Evolutionary conservation across 2,797 vertebrate genomes (phyloP).

Genomic region (Leptodactylus fallax): DNA sequence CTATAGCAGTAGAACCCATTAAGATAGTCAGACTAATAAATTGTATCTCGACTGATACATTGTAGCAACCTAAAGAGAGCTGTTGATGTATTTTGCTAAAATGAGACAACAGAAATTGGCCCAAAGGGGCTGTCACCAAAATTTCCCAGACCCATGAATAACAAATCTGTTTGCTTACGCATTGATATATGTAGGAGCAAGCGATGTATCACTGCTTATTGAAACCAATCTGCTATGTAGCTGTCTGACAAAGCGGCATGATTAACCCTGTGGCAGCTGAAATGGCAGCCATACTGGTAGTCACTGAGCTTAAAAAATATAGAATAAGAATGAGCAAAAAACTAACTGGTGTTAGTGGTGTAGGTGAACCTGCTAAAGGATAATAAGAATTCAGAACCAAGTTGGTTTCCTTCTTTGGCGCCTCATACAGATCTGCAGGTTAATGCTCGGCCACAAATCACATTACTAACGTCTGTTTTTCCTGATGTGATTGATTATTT

Average conservation of each 20-base stretch:
- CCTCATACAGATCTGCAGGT: neutral
- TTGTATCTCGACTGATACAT: too few relatives aligned
- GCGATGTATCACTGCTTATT: too few relatives aligned
- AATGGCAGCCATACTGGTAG: neutral
- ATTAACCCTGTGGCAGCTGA: neutral
- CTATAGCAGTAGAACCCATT: too few relatives aligned
- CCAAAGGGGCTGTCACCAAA: neutral
- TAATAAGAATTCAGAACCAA: too few relatives aligned
- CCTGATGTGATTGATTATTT: neutral
- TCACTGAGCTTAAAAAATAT: neutral
- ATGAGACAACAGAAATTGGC: too few relatives aligned
- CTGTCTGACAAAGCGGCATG: neutral
- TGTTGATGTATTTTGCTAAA: too few relatives aligned
- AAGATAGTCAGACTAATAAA: too few relatives aligned
- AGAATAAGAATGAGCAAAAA: too few relatives aligned
- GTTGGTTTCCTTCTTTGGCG: neutral
- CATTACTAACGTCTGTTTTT: constrained; percentile 21
- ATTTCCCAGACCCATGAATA: neutral
- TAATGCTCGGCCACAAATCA: constrained; percentile 2
- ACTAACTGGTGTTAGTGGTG: too few relatives aligned
- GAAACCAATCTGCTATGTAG: neutral
- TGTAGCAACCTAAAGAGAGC: too few relatives aligned
- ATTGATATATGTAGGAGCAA: neutral
- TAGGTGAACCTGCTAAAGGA: too few relatives aligned
- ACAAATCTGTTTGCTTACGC: neutral